These are phyloP conservation scores for Motacilla alba DNA, from an alignment of 2,113 vertebrate species.

Conservation along the genomic window DNA sequence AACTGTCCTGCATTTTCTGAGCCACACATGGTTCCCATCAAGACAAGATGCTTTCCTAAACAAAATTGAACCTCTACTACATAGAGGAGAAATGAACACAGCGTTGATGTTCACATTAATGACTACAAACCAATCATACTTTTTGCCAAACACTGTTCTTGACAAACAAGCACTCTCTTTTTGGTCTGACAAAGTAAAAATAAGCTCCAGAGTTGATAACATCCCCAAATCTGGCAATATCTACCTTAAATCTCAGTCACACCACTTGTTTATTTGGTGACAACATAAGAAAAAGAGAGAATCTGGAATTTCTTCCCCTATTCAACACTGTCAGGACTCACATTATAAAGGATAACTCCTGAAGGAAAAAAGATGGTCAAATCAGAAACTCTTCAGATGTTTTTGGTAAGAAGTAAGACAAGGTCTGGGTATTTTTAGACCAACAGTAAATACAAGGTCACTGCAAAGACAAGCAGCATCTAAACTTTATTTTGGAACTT, in stretches of 20 bases:
- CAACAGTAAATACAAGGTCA: background rate
- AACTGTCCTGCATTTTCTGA: background rate
- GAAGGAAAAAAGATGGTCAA: background rate
- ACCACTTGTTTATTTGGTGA: background rate
- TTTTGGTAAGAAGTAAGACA: background rate
- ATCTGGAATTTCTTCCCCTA: background rate
- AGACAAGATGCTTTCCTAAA: background rate
- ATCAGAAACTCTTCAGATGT: background rate
- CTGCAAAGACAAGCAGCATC: background rate
- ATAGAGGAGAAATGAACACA: background rate
- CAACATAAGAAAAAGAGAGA: background rate
- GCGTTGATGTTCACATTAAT: background rate
- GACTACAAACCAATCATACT: background rate
- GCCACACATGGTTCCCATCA: rapidly evolving
- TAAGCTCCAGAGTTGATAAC: background rate
- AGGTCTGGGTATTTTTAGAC: background rate
- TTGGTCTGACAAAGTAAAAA: background rate
- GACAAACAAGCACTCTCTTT: background rate
- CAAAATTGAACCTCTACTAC: background rate
- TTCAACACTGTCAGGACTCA: background rate
- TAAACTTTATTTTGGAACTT: background rate
- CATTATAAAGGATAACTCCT: background rate
- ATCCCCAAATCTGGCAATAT: background rate
- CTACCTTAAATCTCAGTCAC: background rate
- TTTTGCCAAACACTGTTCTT: background rate